phyloP scores from a whole-genome alignment of 2,888 invertebrate genomes.

The Ichneumoninae sp. region DNA sequence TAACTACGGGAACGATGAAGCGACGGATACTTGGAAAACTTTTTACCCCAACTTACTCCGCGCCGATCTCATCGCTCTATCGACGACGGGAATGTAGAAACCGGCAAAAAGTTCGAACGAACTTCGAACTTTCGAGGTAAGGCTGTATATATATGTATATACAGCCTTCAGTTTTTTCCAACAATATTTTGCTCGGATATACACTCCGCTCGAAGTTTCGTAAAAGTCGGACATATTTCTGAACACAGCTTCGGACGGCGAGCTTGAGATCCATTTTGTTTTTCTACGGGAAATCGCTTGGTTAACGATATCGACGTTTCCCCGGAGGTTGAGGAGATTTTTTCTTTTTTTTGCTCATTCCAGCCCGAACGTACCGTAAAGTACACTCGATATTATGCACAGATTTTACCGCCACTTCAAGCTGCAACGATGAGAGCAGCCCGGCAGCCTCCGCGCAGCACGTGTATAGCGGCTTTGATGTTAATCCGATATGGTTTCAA shows the following conservation, averaged over 20 bases:
- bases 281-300: neutral
- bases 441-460: neutral
- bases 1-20: neutral
- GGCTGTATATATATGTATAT: neutral
- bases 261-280: neutral
- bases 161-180: neutral
- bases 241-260: neutral
- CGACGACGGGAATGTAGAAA: neutral
- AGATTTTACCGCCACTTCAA: too few relatives aligned
- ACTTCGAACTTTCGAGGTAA: conserved; percentile 5
- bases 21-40: conserved; percentile 7
- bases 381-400: neutral
- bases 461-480: neutral
- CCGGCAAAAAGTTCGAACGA: neutral
- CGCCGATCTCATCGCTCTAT: conserved; percentile 5
- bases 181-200: neutral
- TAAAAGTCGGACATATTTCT: conserved; percentile 9
- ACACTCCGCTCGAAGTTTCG: neutral
- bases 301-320: conserved; percentile 17
- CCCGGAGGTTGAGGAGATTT: neutral
- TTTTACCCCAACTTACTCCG: conserved; percentile 2
- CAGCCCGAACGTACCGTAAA: neutral
- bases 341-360: neutral
- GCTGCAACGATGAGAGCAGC: neutral
- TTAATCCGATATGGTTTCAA: conserved; percentile 13